A percentile compares a stretch with the other conserved stretches of the same genome.
phyloP scores from a whole-genome alignment of 2,113 vertebrate genomes.

The Zapornia atra region DNA sequence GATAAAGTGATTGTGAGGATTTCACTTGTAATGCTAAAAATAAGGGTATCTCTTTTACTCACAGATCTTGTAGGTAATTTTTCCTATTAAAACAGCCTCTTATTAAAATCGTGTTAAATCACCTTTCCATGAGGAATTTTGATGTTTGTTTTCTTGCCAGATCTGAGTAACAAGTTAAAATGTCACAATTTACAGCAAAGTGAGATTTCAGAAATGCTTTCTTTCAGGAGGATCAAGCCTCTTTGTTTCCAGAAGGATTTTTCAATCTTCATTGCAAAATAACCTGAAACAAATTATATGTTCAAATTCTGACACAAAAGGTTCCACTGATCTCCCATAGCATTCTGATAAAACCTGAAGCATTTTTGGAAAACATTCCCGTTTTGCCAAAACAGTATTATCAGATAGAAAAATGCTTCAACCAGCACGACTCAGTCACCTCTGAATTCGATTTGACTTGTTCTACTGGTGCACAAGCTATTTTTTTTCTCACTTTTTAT shows the following conservation, averaged over 20 bases:
- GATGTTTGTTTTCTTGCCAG: background rate
- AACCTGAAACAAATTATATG: background rate
- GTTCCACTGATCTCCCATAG: background rate
- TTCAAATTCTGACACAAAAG: background rate
- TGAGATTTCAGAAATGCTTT: background rate
- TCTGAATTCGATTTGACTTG: background rate
- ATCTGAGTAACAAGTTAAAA: background rate
- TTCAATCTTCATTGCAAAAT: background rate
- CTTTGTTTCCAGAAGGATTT: background rate
- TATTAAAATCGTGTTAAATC: background rate
- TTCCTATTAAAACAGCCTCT: background rate
- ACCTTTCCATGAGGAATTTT: background rate
- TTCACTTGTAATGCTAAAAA: background rate
- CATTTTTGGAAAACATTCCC: background rate
- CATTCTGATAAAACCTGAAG: background rate
- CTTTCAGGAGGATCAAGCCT: background rate
- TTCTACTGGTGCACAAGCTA: background rate
- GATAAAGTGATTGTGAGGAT: background rate
- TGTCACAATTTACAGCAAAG: background rate
- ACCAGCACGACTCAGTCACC: background rate
- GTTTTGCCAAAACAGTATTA: background rate
- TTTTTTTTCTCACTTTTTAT: conserved; percentile 16
- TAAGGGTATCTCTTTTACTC: background rate
- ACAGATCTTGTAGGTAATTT: background rate
- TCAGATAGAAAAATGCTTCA: background rate